Evolutionary conservation across 2,113 vertebrate genomes (phyloP).

Genomic region (Tachuris rubrigastra): DNA sequence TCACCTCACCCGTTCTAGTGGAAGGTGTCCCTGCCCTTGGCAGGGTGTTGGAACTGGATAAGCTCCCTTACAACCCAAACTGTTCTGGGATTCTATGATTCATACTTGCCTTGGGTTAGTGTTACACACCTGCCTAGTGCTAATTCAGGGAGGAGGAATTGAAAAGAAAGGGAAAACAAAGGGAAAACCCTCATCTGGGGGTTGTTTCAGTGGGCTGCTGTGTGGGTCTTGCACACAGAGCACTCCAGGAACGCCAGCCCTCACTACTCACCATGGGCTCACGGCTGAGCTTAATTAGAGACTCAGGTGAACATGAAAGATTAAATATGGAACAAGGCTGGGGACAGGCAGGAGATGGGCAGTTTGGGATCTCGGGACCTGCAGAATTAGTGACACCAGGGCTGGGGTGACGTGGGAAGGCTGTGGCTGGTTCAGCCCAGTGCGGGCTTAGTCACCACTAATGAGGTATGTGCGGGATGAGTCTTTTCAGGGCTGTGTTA

Average conservation of each 20-base stretch:
- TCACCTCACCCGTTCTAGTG: background rate
- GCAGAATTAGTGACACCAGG: background rate
- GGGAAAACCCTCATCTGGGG: background rate
- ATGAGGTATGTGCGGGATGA: background rate
- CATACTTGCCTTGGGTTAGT: background rate
- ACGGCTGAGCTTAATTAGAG: background rate
- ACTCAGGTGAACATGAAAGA: background rate
- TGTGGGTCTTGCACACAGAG: rapidly evolving
- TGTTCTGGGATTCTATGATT: background rate
- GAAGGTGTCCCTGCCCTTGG: background rate
- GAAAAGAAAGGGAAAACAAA: background rate
- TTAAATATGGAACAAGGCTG: background rate
- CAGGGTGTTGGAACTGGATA: background rate
- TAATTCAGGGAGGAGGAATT: background rate
- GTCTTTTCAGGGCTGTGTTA: background rate
- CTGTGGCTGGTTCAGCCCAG: background rate
- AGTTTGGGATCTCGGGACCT: background rate
- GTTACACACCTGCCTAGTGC: background rate
- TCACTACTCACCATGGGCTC: background rate
- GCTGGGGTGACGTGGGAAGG: background rate
- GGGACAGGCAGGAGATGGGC: background rate
- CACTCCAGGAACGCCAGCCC: rapidly evolving
- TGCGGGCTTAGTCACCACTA: background rate
- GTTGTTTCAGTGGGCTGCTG: background rate
- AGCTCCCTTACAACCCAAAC: background rate